These are phyloP conservation scores for Chironomus tentans DNA, from an alignment of 2,888 invertebrate species.

Conservation along the genomic window DNA sequence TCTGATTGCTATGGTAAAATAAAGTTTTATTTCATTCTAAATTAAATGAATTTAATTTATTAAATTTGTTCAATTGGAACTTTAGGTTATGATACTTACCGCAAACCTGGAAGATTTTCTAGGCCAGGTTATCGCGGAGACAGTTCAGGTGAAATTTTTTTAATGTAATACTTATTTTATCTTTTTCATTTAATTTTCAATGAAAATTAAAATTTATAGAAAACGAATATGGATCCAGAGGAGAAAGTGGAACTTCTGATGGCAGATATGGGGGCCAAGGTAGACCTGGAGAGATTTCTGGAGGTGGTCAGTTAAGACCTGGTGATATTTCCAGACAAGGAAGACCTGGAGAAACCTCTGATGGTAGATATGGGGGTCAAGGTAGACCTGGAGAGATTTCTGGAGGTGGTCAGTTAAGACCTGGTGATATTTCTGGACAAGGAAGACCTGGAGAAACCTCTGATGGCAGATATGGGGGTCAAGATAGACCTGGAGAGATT, in stretches of 20 bases:
- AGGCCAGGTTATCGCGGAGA: not conserved
- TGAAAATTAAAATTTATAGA: too few species aligned
- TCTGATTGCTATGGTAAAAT: conserved; percentile 51
- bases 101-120: not conserved
- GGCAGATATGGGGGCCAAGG: too few species aligned
- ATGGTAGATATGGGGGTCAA: not conserved
- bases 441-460: not conserved
- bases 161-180: too few species aligned
- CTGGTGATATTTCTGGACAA: too few species aligned
- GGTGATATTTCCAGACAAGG: too few species aligned
- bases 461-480: not conserved
- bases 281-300: not conserved
- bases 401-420: not conserved
- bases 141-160: not conserved
- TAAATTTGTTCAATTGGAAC: too few species aligned
- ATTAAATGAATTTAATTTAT: not conserved
- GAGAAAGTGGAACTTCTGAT: not conserved
- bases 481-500: not conserved
- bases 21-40: not conserved
- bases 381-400: not conserved
- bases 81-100: not conserved
- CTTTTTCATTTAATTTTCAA: too few species aligned
- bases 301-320: too few species aligned
- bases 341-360: not conserved
- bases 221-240: too few species aligned